These are phyloP conservation scores for Clarias fuscus DNA, from an alignment of 2,797 vertebrate genomes.

Conservation along the genomic window DNA sequence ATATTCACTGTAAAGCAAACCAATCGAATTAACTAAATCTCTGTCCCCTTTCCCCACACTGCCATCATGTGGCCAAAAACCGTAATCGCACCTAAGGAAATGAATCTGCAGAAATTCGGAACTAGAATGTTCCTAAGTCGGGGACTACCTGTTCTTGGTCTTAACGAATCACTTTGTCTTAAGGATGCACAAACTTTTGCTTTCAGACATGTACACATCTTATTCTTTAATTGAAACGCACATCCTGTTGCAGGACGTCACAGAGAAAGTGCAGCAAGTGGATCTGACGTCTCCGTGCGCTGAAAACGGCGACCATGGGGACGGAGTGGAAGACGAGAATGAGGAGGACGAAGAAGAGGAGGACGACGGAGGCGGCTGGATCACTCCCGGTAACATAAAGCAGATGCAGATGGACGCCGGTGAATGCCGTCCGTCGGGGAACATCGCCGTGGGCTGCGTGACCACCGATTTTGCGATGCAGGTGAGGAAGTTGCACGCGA, in stretches of 20 bases:
- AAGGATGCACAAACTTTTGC: neutral
- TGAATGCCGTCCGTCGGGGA: constrained; percentile 64
- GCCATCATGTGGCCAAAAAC: too few relatives aligned
- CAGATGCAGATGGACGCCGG: constrained; percentile 80
- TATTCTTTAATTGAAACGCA: neutral
- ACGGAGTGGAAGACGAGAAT: constrained; percentile 19
- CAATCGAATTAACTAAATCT: too few relatives aligned
- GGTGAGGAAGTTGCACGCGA: constrained; percentile 66
- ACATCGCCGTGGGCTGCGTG: constrained; percentile 85
- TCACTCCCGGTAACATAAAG: constrained; percentile 90
- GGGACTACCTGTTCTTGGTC: neutral
- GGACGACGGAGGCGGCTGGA: constrained; percentile 81
- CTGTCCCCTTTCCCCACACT: too few relatives aligned
- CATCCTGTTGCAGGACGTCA: constrained; percentile 22
- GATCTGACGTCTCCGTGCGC: constrained; percentile 28
- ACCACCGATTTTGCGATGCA: constrained; percentile 98
- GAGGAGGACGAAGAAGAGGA: constrained; percentile 29
- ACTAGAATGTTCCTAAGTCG: too few relatives aligned
- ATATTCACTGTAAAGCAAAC: too few relatives aligned
- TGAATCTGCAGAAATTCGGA: too few relatives aligned
- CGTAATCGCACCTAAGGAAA: too few relatives aligned
- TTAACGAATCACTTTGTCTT: neutral
- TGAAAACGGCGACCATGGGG: constrained; percentile 48
- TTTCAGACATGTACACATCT: too few relatives aligned
- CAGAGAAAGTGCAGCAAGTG: constrained; percentile 40